These are phyloP conservation scores for Columba livia DNA, from an alignment of 2,113 vertebrate genomes.

Conservation along the genomic window DNA sequence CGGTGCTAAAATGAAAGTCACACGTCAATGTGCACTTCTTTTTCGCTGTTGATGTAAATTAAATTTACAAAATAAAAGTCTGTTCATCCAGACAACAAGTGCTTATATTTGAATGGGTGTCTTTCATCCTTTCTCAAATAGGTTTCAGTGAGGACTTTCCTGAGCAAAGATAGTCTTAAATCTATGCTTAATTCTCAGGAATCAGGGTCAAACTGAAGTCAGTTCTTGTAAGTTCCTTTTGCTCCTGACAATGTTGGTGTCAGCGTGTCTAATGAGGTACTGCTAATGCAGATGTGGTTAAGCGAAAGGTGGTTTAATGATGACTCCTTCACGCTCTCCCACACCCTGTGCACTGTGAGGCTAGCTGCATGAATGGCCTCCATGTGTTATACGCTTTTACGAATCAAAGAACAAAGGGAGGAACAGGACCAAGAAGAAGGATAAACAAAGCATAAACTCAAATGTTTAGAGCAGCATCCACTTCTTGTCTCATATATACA, in stretches of 20 bases:
- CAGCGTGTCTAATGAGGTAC: background rate
- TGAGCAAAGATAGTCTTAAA: background rate
- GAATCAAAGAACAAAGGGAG: background rate
- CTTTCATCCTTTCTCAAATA: background rate
- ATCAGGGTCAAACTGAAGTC: background rate
- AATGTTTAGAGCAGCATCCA: background rate
- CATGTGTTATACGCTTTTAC: rapidly evolving
- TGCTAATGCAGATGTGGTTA: background rate
- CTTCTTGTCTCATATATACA: background rate
- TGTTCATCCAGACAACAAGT: background rate
- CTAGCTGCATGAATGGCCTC: background rate
- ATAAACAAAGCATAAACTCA: background rate
- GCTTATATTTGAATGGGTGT: background rate
- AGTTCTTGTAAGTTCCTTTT: background rate
- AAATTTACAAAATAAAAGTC: background rate
- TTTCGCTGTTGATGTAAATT: background rate
- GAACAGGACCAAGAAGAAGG: background rate
- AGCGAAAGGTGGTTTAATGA: background rate
- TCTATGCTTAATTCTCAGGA: background rate
- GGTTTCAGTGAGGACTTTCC: background rate
- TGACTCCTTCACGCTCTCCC: background rate
- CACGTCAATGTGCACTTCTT: background rate
- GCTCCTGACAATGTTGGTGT: rapidly evolving
- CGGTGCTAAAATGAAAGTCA: background rate
- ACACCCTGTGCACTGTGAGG: background rate